These are phyloP conservation scores for Conomelus anceps DNA, from an alignment of 2,888 invertebrate species.

Conservation along the genomic window DNA sequence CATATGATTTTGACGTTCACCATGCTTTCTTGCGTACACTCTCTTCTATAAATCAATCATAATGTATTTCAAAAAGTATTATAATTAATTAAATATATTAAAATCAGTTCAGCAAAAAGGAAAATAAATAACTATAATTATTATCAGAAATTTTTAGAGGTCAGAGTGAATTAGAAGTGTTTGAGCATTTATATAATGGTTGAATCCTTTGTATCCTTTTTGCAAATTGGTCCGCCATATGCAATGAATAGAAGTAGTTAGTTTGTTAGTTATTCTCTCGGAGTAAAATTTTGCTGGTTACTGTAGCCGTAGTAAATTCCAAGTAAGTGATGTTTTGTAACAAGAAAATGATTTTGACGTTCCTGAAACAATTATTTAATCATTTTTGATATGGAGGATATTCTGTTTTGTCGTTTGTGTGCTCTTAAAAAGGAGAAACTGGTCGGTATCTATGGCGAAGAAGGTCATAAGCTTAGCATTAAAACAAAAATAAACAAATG, in stretches of 20 bases:
- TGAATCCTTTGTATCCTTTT: neutral
- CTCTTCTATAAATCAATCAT: neutral
- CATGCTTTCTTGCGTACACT: neutral
- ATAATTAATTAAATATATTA: neutral
- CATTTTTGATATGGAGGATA: conserved; percentile 9
- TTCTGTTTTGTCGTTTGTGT: conserved; percentile 44
- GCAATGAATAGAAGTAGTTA: conserved; percentile 12
- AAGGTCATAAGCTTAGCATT: conserved; percentile 42
- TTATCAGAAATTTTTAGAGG: neutral
- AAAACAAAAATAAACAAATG: conserved; percentile 44
- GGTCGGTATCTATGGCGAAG: conserved; percentile 42
- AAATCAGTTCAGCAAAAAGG: too few relatives aligned
- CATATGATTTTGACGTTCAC: neutral
- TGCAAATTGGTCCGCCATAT: neutral
- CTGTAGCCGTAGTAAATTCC: conserved; percentile 16
- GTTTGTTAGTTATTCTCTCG: neutral
- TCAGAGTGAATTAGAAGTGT: too few relatives aligned
- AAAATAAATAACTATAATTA: too few relatives aligned
- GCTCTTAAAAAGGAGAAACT: conserved; percentile 42
- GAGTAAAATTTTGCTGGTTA: conserved; percentile 25
- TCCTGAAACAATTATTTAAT: neutral
- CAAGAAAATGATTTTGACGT: neutral
- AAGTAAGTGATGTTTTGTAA: conserved; percentile 7
- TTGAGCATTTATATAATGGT: neutral
- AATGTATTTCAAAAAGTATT: neutral